These are phyloP conservation scores for Rhabdornis inornatus DNA, from an alignment of 2,113 vertebrate species.

Conservation along the genomic window DNA sequence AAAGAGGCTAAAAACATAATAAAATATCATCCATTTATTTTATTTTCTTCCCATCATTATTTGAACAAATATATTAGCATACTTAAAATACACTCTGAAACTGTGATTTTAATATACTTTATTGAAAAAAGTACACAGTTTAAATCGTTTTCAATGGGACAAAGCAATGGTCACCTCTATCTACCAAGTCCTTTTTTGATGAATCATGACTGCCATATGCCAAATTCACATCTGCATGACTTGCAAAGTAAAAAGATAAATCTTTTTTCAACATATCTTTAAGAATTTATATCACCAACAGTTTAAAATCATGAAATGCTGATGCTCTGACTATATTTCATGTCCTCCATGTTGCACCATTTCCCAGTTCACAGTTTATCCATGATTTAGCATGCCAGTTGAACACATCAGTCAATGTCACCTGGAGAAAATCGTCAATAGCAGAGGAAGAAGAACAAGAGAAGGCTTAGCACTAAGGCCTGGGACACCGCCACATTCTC, in stretches of 20 bases:
- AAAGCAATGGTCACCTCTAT: constrained; percentile 88
- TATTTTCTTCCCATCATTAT: constrained; percentile 9
- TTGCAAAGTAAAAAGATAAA: constrained; percentile 87
- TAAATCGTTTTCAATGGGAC: constrained; percentile 86
- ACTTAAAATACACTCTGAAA: constrained; percentile 58
- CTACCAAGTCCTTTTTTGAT: constrained; percentile 78
- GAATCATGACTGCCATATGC: constrained; percentile 69
- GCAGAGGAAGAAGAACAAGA: constrained; percentile 76
- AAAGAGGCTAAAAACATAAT: background rate
- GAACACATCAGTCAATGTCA: constrained; percentile 82
- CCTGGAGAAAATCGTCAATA: constrained; percentile 81
- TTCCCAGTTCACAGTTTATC: constrained; percentile 80
- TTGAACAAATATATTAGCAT: constrained; percentile 2
- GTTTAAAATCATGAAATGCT: constrained; percentile 86
- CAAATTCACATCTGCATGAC: constrained; percentile 89
- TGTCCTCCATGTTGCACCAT: constrained; percentile 78
- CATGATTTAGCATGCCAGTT: constrained; percentile 81
- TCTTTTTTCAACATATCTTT: constrained; percentile 70
- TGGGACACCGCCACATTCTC: constrained; percentile 88
- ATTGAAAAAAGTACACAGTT: constrained; percentile 98
- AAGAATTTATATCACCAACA: constrained; percentile 83
- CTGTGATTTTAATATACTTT: constrained; percentile 90
- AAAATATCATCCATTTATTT: background rate
- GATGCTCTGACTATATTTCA: constrained; percentile 79
- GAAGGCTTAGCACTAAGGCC: constrained; percentile 68